Evolutionary conservation across 2,888 invertebrate species (phyloP).

Genomic region (Noctua janthe): DNA sequence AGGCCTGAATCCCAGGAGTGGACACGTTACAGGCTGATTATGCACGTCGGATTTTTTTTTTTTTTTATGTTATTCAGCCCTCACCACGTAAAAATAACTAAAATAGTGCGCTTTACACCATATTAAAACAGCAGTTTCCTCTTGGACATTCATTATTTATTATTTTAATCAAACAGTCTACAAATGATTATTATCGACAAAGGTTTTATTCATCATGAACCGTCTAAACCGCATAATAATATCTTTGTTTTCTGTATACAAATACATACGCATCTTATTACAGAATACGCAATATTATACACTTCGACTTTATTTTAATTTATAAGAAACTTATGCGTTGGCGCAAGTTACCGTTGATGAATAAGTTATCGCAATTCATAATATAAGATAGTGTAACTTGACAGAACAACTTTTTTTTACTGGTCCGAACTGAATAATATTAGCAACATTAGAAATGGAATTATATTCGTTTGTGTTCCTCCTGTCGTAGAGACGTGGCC

Average conservation of each 20-base stretch:
- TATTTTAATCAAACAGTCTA: background rate
- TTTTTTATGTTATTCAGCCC: background rate
- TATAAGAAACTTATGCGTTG: background rate
- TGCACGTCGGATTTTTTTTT: background rate
- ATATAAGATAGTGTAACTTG: background rate
- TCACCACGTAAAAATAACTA: no score
- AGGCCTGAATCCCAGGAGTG: background rate
- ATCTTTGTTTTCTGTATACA: conserved; percentile 24
- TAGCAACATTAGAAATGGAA: background rate
- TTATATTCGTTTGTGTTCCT: conserved; percentile 5
- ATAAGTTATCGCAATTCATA: conserved; percentile 5
- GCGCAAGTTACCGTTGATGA: background rate
- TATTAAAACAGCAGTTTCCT: background rate
- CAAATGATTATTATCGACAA: background rate
- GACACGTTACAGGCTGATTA: background rate
- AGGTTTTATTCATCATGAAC: conserved; percentile 2
- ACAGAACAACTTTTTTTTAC: conserved; percentile 16
- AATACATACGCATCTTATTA: conserved; percentile 7
- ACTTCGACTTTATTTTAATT: background rate
- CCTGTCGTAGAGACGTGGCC: background rate
- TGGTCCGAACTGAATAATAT: background rate
- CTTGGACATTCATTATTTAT: background rate
- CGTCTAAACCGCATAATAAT: conserved; percentile 25
- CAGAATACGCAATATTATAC: background rate
- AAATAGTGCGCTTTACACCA: background rate